A percentile compares a stretch with the other conserved stretches of the same genome.
Evolutionary conservation across 2,113 vertebrate genomes (phyloP).

Genomic region (cattle (Bos taurus)): DNA sequence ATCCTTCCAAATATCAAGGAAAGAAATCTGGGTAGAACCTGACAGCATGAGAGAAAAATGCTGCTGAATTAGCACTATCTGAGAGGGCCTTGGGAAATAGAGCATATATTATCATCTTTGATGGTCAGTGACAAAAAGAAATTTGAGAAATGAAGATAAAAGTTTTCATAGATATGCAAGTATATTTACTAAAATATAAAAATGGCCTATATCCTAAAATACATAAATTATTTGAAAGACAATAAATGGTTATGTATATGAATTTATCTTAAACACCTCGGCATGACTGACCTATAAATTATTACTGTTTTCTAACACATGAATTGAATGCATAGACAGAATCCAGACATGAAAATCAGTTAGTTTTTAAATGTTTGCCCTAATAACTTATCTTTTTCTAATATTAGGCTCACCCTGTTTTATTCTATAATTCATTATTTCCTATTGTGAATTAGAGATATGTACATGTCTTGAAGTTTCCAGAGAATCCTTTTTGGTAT

Average conservation of each 20-base stretch:
- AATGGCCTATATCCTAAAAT: background rate
- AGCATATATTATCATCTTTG: background rate
- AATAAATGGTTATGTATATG: background rate
- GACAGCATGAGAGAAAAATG: conserved; percentile 18
- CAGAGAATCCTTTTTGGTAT: background rate
- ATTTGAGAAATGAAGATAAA: conserved; percentile 33
- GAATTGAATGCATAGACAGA: background rate
- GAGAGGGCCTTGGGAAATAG: background rate
- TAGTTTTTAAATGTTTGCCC: background rate
- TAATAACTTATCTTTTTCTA: background rate
- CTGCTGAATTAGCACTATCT: conserved; percentile 18
- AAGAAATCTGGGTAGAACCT: background rate
- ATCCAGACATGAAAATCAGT: background rate
- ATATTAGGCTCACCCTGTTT: background rate
- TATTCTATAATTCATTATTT: background rate
- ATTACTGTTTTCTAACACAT: background rate
- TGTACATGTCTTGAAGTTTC: background rate
- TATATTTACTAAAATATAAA: background rate
- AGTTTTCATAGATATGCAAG: background rate
- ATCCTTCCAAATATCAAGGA: background rate
- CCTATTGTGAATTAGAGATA: conserved; percentile 15
- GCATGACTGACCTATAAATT: background rate
- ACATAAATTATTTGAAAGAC: background rate
- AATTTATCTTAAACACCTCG: background rate
- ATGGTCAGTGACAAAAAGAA: conserved; percentile 24